These are phyloP conservation scores for Elgaria multicarinata DNA, from an alignment of 2,113 vertebrate species.

Conservation along the genomic window DNA sequence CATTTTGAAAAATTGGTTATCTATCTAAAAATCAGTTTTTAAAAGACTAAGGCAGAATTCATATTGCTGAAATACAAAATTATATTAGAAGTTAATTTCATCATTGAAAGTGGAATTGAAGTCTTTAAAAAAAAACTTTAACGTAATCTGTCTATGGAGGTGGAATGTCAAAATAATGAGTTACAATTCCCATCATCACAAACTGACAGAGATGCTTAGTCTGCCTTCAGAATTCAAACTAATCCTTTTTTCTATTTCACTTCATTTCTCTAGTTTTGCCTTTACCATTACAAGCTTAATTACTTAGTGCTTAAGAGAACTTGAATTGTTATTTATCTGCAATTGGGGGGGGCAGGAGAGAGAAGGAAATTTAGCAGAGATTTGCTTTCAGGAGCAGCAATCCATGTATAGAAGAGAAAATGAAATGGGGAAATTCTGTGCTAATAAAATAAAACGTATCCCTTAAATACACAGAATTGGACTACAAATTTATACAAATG, in stretches of 20 bases:
- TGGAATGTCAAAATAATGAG: conserved; percentile 85
- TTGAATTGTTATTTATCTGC: conserved; percentile 63
- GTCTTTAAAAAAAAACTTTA: conserved; percentile 78
- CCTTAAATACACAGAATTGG: background rate
- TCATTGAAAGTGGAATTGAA: conserved; percentile 78
- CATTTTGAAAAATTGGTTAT: background rate
- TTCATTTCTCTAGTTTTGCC: conserved; percentile 74
- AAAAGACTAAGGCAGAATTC: conserved; percentile 63
- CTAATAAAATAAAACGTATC: background rate
- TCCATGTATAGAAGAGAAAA: background rate
- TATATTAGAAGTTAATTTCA: conserved; percentile 79
- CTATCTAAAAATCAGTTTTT: conserved; percentile 45
- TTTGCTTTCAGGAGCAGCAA: conserved; percentile 21
- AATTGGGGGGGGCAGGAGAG: background rate
- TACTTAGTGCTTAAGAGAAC: conserved; percentile 67
- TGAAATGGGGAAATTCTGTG: background rate
- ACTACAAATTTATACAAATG: background rate
- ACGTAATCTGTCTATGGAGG: conserved; percentile 79
- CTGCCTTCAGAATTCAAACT: conserved; percentile 79
- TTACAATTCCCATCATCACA: conserved; percentile 82
- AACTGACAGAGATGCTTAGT: conserved; percentile 81
- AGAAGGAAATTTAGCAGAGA: conserved; percentile 53
- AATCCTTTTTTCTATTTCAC: conserved; percentile 76
- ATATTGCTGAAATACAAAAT: conserved; percentile 72
- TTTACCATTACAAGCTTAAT: conserved; percentile 78